phyloP scores from a whole-genome alignment of 1,140 invertebrate species.

The Trichomalopsis sarcophagae region DNA sequence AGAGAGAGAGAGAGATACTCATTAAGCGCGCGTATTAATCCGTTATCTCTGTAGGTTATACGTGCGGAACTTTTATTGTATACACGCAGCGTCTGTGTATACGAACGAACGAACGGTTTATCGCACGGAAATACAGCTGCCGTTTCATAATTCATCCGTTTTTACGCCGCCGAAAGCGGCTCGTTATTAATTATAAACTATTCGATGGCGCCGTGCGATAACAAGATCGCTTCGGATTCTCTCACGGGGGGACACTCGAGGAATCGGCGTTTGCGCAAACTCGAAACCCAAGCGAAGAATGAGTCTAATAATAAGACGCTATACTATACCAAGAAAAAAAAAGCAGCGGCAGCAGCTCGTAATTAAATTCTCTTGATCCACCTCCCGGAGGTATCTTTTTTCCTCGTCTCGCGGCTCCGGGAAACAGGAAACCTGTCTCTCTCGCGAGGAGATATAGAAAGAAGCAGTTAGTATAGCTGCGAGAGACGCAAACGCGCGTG shows the following conservation, averaged over 20 bases:
- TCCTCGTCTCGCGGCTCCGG: constrained; percentile 3
- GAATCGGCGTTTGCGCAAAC: background rate
- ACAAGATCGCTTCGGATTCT: background rate
- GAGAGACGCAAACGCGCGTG: background rate
- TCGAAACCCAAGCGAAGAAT: background rate
- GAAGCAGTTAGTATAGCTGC: background rate
- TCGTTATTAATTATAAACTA: background rate
- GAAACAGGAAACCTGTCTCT: constrained; percentile 17
- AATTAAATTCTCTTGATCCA: constrained; percentile 25
- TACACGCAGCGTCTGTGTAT: background rate
- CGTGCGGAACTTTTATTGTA: background rate
- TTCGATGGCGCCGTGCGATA: background rate
- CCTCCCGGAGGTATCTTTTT: background rate
- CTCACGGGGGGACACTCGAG: background rate
- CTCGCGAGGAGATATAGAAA: background rate
- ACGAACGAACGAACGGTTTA: background rate
- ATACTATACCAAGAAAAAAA: background rate
- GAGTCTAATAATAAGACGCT: background rate
- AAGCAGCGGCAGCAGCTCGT: background rate
- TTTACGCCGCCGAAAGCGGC: background rate
- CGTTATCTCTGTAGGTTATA: constrained; percentile 1
- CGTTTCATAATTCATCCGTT: background rate
- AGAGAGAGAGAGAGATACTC: too few species aligned
- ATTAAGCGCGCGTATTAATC: background rate
- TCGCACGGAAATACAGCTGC: background rate